A percentile compares a stretch with the other conserved stretches of the same genome.
Evolutionary conservation across 2,113 vertebrate genomes (phyloP).

Genomic region (Sterrhoptilus dennistouni): DNA sequence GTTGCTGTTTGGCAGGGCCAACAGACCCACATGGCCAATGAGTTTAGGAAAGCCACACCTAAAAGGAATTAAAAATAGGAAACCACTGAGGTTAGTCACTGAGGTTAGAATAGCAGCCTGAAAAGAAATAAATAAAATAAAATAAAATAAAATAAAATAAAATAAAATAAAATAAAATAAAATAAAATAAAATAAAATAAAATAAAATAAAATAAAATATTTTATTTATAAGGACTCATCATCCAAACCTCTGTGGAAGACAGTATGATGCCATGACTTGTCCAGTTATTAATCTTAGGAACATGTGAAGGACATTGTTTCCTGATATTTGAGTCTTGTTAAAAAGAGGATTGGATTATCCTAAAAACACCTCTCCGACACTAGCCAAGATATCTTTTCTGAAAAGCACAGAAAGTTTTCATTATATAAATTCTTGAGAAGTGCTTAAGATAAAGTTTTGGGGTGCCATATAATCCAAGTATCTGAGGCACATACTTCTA

Average conservation of each 20-base stretch:
- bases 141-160: background rate
- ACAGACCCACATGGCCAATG: background rate
- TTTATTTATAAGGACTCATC: background rate
- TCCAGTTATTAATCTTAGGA: background rate
- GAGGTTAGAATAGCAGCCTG: background rate
- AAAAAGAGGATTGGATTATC: background rate
- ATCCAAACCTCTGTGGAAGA: background rate
- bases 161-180: background rate
- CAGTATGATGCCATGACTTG: background rate
- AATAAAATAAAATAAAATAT: background rate
- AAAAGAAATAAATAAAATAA: background rate
- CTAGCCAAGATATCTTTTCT: background rate
- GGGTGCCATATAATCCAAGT: background rate
- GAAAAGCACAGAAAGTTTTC: background rate
- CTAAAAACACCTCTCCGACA: background rate
- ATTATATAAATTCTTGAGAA: background rate
- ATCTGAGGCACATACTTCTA: background rate
- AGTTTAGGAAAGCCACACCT: background rate
- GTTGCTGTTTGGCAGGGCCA: background rate
- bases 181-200: background rate
- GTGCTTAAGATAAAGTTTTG: background rate
- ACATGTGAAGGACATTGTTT: background rate
- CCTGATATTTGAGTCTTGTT: background rate
- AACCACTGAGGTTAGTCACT: background rate
- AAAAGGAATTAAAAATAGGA: background rate